A percentile compares a stretch with the other conserved stretches of the same genome.
Evolutionary conservation across 92 coral and sea anemone species (phyloP).

Genomic region (Siderastrea siderea): DNA sequence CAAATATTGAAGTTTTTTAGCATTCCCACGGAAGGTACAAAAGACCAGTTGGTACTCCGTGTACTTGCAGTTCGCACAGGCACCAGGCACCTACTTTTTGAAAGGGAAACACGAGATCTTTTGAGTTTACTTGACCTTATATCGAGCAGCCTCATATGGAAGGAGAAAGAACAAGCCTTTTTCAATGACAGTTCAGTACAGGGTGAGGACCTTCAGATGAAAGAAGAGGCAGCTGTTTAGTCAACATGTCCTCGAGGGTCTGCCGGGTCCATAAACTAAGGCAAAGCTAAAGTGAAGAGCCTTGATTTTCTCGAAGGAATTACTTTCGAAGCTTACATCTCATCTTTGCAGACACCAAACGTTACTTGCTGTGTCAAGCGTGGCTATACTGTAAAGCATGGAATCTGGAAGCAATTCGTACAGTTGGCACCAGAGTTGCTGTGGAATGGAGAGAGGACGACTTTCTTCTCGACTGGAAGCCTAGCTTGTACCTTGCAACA

Average conservation of each 20-base stretch:
- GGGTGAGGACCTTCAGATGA: not conserved
- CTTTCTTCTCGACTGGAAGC: conserved; percentile 18
- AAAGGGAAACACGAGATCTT: conserved; percentile 1
- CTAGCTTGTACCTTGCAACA: conserved; percentile 45
- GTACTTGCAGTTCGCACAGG: conserved; percentile 24
- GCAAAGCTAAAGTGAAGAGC: not conserved
- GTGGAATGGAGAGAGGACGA: conserved; percentile 32
- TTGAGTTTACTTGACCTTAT: not conserved
- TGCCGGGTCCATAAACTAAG: not conserved
- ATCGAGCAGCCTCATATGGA: not conserved
- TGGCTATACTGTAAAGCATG: not conserved
- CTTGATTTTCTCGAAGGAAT: not conserved
- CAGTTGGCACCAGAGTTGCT: conserved; percentile 17
- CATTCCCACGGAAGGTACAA: conserved; percentile 5
- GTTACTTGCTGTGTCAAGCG: not conserved
- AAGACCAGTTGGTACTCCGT: conserved; percentile 23
- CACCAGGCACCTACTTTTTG: conserved; percentile 7
- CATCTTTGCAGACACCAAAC: not conserved
- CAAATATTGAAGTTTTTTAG: not conserved
- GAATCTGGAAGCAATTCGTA: conserved; percentile 26
- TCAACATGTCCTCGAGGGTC: not conserved
- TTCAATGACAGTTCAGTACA: not conserved
- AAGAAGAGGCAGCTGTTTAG: not conserved
- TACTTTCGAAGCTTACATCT: no score
- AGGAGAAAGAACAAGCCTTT: conserved; percentile 1